Base-by-base conservation (phyloP, 2,888 invertebrate species). In the Balanococcus diminutus region DNA sequence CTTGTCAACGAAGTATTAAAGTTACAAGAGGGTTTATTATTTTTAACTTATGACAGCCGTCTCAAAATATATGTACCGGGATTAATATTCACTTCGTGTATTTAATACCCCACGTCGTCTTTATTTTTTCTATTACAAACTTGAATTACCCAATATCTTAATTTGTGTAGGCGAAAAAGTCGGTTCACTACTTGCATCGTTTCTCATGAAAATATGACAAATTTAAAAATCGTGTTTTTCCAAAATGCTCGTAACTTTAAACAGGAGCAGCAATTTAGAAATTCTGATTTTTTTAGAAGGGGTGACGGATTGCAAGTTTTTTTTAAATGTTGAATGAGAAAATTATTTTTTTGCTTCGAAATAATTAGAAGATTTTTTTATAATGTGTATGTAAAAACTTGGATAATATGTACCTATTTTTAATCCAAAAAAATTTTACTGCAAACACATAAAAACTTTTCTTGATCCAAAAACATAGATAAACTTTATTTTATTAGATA, bases 21-120 rank as follows among this genome's bases (percentile, higher is more conserved):
- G 67, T 67, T 28, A 67, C 28, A 67, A 5, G 56, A 56, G 56
- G 67, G 67, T 67, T 67, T 67, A 67, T 67, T 67, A 67, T 28
- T 67, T 67, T 19, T 14, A 67, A 67, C 5, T 67, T 28, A 28
- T 67, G 67, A 67, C 28, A 28, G 28, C 28, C 14, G 28, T 67
- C 67, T 67, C 16, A 28, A 67, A 67, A 31, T 67, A 28, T 28
- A 67, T 28, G 67, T 28, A 3, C 2, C 0, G 14, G 67, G 31
- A 67, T 67, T 16, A 67, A 67, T 67, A 67, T 67, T 61, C 3
- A 28, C 28, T 4, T 0, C 28, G 14, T 67, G 67, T 67, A 16
- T 28, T 67, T 67, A 67, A 67, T 28, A 67, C 0, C 14, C 4
- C 0, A 28, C 28, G 67, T 67, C 28, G 14, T 28, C 25, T 67